Percentiles rank a stretch among this genome's conserved stretches.
Evolutionary conservation across 2,888 invertebrate genomes (phyloP).

Genomic region (Hypomecis atomaria): DNA sequence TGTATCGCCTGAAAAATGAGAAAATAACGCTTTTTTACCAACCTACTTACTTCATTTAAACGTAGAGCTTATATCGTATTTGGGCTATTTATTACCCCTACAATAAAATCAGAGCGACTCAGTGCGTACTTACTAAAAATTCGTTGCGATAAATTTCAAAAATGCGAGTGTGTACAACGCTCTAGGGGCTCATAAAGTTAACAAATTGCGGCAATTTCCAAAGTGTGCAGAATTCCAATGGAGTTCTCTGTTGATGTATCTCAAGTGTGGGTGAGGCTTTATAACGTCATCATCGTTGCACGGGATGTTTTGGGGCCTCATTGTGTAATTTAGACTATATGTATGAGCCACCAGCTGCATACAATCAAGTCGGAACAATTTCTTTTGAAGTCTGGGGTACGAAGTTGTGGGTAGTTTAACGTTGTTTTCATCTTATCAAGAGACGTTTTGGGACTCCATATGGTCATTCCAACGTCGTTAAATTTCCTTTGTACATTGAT

Average conservation of each 20-base stretch:
- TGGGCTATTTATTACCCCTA: conserved; percentile 19
- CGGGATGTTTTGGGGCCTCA: conserved; percentile 2
- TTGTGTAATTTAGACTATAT: conserved; percentile 16
- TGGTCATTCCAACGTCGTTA: too few species aligned
- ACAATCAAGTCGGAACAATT: too few species aligned
- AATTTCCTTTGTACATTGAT: too few species aligned
- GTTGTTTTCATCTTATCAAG: too few species aligned
- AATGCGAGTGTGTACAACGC: conserved; percentile 58
- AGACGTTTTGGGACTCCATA: too few species aligned
- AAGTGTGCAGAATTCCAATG: conserved; percentile 68
- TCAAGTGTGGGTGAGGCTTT: conserved; percentile 32
- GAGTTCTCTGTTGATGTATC: conserved; percentile 52
- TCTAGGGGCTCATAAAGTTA: conserved; percentile 66
- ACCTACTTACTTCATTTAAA: background rate
- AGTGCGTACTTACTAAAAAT: conserved; percentile 47
- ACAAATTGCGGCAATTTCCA: conserved; percentile 71
- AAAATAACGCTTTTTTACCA: background rate
- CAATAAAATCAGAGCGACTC: conserved; percentile 40
- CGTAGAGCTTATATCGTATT: conserved; percentile 12
- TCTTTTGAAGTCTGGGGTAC: too few species aligned
- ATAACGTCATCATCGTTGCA: conserved; percentile 34
- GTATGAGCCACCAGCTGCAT: background rate
- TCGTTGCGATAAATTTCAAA: conserved; percentile 54
- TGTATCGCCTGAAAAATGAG: background rate
- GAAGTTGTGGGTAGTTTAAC: too few species aligned